These are phyloP conservation scores for Oryzias sinensis DNA, from an alignment of 2,797 vertebrate species.

Conservation along the genomic window DNA sequence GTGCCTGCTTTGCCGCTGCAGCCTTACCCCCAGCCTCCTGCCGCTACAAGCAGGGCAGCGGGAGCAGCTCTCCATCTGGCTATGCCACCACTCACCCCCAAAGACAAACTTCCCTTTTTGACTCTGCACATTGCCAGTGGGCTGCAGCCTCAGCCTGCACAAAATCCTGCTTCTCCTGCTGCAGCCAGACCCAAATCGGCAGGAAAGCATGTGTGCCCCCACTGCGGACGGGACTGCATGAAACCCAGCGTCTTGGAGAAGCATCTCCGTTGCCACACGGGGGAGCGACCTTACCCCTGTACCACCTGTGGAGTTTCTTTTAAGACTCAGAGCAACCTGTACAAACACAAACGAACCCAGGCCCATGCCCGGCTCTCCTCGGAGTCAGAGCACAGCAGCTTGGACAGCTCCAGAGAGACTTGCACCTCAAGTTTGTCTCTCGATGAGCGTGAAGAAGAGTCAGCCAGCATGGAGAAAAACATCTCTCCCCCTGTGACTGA, in stretches of 20 bases:
- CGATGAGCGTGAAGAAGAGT: slow-evolving; percentile 55
- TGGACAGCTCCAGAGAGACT: slow-evolving; percentile 73
- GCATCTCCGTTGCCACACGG: slow-evolving; percentile 94
- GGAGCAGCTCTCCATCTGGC: slow-evolving; percentile 54
- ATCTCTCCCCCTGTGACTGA: slow-evolving; percentile 18
- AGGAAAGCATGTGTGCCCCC: slow-evolving; percentile 88
- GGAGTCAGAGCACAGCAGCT: slow-evolving; percentile 75
- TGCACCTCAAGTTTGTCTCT: slow-evolving; percentile 53
- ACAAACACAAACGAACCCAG: slow-evolving; percentile 94
- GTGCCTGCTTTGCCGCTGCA: slow-evolving; percentile 76
- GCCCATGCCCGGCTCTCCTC: slow-evolving; percentile 86
- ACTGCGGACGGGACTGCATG: slow-evolving; percentile 92
- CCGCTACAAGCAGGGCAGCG: slow-evolving; percentile 60
- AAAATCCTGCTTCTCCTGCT: slow-evolving; percentile 54
- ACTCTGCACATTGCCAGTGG: slow-evolving; percentile 85
- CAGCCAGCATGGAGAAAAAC: slow-evolving; percentile 42
- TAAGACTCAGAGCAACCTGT: slow-evolving; percentile 98
- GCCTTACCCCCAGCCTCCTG: slow-evolving; percentile 62
- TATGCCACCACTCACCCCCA: slow-evolving; percentile 73
- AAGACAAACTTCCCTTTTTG: slow-evolving; percentile 79
- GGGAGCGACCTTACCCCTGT: slow-evolving; percentile 93
- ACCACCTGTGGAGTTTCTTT: slow-evolving; percentile 91
- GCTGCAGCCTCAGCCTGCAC: slow-evolving; percentile 74
- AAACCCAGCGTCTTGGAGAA: slow-evolving; percentile 98
- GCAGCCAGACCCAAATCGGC: slow-evolving; percentile 78